Evolutionary conservation across 2,113 vertebrate genomes (phyloP).

Genomic region (Melozone crissalis): DNA sequence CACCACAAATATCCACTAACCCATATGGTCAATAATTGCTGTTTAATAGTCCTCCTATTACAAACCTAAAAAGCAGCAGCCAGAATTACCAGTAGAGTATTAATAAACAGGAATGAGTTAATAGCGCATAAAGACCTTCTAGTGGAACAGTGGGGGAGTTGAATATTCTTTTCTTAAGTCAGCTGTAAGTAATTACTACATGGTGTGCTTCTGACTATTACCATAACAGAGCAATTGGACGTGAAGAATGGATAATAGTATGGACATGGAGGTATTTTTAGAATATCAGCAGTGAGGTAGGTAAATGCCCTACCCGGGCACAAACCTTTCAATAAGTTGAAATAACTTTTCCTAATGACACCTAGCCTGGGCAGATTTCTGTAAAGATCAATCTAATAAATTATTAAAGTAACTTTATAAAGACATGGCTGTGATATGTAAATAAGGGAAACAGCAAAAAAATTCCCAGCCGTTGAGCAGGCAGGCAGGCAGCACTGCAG

Average conservation of each 20-base stretch:
- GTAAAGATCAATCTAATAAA: slow-evolving; percentile 81
- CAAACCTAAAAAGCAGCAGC: slow-evolving; percentile 87
- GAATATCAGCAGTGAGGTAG: slow-evolving; percentile 83
- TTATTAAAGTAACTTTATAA: slow-evolving; percentile 80
- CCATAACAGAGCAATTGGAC: slow-evolving; percentile 99
- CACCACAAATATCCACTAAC: slow-evolving; percentile 79
- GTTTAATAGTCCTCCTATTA: slow-evolving; percentile 89
- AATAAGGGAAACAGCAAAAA: slow-evolving; percentile 65
- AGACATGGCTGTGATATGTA: slow-evolving; percentile 74
- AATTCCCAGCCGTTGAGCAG: slow-evolving; percentile 36
- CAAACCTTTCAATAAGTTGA: slow-evolving; percentile 79
- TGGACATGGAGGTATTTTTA: slow-evolving; percentile 94
- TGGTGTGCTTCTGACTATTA: slow-evolving; percentile 98
- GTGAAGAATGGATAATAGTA: slow-evolving; percentile 99
- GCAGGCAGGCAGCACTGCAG: slow-evolving; percentile 32
- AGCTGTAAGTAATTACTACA: slow-evolving; percentile 99
- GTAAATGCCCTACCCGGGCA: slow-evolving; percentile 78
- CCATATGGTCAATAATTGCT: slow-evolving; percentile 87
- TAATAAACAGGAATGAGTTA: slow-evolving; percentile 99
- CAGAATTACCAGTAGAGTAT: slow-evolving; percentile 95
- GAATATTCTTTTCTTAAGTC: slow-evolving; percentile 99
- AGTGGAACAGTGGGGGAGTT: slow-evolving; percentile 93
- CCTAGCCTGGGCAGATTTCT: slow-evolving; percentile 72
- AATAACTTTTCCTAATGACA: slow-evolving; percentile 73
- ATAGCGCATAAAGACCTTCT: slow-evolving; percentile 99